Conservation (phyloP, 2,113 vertebrate species). For the Bujurquina vittata region DNA sequence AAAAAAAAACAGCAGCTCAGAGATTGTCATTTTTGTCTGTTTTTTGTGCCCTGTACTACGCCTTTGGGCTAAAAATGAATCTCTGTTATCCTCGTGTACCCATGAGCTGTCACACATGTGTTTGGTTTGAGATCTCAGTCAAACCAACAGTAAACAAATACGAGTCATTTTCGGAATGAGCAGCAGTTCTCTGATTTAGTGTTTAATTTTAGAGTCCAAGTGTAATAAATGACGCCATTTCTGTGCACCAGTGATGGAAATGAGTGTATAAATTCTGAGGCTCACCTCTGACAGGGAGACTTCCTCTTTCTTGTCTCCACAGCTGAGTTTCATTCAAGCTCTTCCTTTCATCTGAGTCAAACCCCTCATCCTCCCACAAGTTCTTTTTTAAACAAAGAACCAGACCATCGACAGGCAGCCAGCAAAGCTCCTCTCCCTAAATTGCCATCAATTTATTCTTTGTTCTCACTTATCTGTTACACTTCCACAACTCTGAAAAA, state of each 20-base stretch:
- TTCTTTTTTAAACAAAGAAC: constrained; percentile 49
- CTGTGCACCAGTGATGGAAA: neutral
- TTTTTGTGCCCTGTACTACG: neutral
- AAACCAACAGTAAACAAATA: constrained; percentile 15
- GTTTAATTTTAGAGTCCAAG: neutral
- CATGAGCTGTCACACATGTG: neutral
- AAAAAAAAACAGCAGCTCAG: neutral
- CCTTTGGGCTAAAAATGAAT: neutral
- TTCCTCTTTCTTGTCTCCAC: constrained; percentile 26
- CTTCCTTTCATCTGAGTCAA: constrained; percentile 53
- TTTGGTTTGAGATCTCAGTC: constrained; percentile 34
- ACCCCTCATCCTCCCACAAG: constrained; percentile 48
- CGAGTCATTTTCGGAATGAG: constrained; percentile 7
- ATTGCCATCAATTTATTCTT: constrained; percentile 61
- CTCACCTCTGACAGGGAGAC: constrained; percentile 36
- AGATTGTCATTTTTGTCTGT: neutral
- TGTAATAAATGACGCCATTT: neutral
- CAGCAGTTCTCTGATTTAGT: constrained; percentile 6
- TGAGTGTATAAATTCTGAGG: neutral
- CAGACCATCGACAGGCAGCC: constrained; percentile 45
- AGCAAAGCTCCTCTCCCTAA: constrained; percentile 48
- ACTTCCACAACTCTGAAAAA: constrained; percentile 50
- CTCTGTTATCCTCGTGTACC: neutral
- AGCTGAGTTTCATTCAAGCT: constrained; percentile 35
- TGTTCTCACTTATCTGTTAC: constrained; percentile 55